Percentiles rank a stretch among this genome's conserved stretches.
Evolutionary conservation across 1,140 invertebrate species (phyloP).

Genomic region (Drosophila funebris): DNA sequence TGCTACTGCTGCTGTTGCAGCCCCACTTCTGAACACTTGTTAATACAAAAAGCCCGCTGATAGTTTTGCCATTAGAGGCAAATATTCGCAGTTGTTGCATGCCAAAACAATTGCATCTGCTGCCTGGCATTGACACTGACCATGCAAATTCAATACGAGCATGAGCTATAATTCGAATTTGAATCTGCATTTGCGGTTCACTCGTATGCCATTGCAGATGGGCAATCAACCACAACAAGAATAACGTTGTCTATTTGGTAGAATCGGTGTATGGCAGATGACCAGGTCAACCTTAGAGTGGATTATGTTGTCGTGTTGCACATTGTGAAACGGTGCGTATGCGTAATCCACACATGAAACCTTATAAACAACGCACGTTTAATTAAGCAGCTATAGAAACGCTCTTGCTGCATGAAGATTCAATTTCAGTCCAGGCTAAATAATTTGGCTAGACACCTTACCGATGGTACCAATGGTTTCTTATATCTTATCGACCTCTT

Average conservation of each 20-base stretch:
- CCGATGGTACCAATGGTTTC: too few species aligned
- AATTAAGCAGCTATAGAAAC: slow-evolving; percentile 34
- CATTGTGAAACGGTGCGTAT: slow-evolving; percentile 43
- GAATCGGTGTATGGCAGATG: slow-evolving; percentile 2
- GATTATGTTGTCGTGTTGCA: slow-evolving; percentile 22
- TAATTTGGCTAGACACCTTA: too few species aligned
- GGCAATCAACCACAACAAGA: neutral
- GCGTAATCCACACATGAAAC: slow-evolving; percentile 43
- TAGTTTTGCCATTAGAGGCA: slow-evolving; percentile 7
- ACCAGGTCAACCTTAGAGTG: neutral
- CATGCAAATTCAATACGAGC: slow-evolving; percentile 19
- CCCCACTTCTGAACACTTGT: slow-evolving; percentile 65
- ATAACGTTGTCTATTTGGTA: neutral
- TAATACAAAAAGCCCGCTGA: slow-evolving; percentile 36
- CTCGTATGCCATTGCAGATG: neutral
- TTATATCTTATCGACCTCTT: too few species aligned
- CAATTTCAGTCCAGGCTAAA: too few species aligned
- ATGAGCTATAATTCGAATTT: neutral
- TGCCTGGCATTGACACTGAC: slow-evolving; percentile 31
- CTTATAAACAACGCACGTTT: slow-evolving; percentile 20
- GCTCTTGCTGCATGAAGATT: neutral
- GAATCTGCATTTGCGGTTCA: neutral
- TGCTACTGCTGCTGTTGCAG: slow-evolving; percentile 3
- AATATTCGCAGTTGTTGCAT: slow-evolving; percentile 20
- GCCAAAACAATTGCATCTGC: slow-evolving; percentile 39